A percentile compares a stretch with the other conserved stretches of the same genome.
phyloP scores from a whole-genome alignment of 2,797 vertebrate genomes.

The Pangasius djambal region DNA sequence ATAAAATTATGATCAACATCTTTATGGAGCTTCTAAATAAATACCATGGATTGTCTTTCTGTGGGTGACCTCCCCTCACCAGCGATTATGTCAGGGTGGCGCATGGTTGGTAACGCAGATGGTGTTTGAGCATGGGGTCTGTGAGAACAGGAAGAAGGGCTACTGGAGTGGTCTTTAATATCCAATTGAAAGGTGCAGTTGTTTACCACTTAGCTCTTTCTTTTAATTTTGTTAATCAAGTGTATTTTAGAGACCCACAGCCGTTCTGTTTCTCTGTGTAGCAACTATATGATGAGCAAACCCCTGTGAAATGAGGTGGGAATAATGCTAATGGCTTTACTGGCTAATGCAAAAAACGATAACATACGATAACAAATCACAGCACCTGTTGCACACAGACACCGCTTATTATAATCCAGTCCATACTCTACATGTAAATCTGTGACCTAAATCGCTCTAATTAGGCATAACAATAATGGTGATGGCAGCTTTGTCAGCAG shows the following conservation, averaged over 20 bases:
- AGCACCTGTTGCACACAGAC: not conserved
- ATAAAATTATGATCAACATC: not conserved
- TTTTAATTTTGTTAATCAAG: not conserved
- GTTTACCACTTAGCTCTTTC: not conserved
- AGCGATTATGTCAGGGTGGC: too few species aligned
- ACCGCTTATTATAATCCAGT: not conserved
- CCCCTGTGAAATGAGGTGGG: not conserved
- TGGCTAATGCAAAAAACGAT: not conserved
- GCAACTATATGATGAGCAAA: not conserved
- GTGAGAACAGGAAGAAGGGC: not conserved
- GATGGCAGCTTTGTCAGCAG: constrained; percentile 66
- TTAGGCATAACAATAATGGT: constrained; percentile 63
- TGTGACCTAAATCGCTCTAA: constrained; percentile 61
- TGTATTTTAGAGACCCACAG: not conserved
- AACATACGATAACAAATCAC: not conserved
- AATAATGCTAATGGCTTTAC: not conserved
- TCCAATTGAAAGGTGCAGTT: not conserved
- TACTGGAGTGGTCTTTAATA: not conserved
- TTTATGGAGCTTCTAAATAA: not conserved
- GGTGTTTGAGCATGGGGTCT: not conserved
- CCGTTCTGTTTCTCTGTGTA: not conserved
- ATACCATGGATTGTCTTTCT: not conserved
- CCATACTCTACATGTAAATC: constrained; percentile 32
- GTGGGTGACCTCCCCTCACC: not conserved
- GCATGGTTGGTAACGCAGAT: not conserved